Percentiles rank a stretch among this genome's conserved stretches.
These are phyloP conservation scores for Schlechtendalia chinensis DNA, from an alignment of 1,140 invertebrate genomes.

Conservation along the genomic window DNA sequence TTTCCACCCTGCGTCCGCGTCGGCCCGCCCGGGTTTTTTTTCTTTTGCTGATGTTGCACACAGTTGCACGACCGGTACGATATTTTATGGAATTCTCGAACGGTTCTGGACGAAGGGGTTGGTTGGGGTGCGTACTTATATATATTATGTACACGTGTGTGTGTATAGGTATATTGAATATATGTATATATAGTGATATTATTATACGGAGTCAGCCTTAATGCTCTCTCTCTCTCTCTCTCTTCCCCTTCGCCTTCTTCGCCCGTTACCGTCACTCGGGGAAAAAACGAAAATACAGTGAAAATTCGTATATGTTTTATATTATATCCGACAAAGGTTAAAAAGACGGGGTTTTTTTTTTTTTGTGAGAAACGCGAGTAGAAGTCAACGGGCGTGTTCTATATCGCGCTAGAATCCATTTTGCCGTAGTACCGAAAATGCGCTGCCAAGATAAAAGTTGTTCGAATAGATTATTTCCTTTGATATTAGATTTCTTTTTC, in stretches of 20 bases:
- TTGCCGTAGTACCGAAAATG: not conserved
- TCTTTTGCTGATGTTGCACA: constrained; percentile 15
- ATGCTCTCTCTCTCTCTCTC: constrained; percentile 7
- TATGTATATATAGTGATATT: constrained; percentile 24
- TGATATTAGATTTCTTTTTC: not conserved
- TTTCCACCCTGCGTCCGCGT: not conserved
- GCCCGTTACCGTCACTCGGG: not conserved
- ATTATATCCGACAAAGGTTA: constrained; percentile 30
- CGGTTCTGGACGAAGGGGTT: constrained; percentile 36
- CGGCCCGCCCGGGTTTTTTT: not conserved
- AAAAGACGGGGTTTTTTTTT: not conserved
- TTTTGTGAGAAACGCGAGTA: constrained; percentile 12
- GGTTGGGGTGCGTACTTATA: not conserved
- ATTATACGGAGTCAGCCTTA: constrained; percentile 35
- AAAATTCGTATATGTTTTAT: constrained; percentile 10
- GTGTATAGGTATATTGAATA: constrained; percentile 1
- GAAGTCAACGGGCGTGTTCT: constrained; percentile 27
- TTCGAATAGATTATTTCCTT: not conserved
- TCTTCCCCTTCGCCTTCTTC: not conserved
- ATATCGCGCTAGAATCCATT: constrained; percentile 1
- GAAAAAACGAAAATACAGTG: constrained; percentile 18
- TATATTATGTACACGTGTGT: not conserved
- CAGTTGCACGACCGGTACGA: constrained; percentile 32
- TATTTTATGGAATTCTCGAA: constrained; percentile 49
- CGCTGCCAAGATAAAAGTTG: constrained; percentile 2